These are phyloP conservation scores for Sebastes iracundus DNA, from an alignment of 2,797 vertebrate genomes.

Conservation along the genomic window DNA sequence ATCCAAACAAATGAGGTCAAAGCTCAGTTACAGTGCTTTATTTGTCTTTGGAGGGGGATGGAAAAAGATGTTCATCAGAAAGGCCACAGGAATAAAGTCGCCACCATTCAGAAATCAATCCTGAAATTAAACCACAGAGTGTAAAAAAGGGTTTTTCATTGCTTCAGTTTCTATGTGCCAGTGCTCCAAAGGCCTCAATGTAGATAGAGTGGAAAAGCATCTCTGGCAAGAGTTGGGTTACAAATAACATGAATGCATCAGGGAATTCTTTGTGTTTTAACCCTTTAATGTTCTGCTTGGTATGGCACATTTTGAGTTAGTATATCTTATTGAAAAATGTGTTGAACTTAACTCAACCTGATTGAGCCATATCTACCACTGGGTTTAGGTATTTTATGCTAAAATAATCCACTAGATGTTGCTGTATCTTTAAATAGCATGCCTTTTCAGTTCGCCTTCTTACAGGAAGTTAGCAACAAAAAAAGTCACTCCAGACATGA, in stretches of 20 bases:
- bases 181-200: constrained; percentile 5
- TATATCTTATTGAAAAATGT: no score
- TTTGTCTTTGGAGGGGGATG: constrained; percentile 11
- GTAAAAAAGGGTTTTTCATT: constrained; percentile 29
- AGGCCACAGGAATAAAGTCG: constrained; percentile 26
- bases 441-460: no score
- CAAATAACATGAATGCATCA: constrained; percentile 18
- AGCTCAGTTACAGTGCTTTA: background rate
- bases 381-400: no score
- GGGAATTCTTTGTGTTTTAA: constrained; percentile 10
- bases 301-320: no score
- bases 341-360: no score
- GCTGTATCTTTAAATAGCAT: no score
- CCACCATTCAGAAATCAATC: constrained; percentile 48
- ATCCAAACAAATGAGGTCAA: constrained; percentile 22
- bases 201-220: constrained; percentile 26
- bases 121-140: constrained; percentile 49
- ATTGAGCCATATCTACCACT: no score
- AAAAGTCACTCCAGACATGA: no score
- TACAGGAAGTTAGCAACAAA: no score
- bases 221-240: background rate
- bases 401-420: no score
- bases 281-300: no score
- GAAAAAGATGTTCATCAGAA: constrained; percentile 31
- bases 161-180: constrained; percentile 30